A percentile compares a stretch with the other conserved stretches of the same genome.
Conservation (phyloP, 2,888 invertebrate genomes). For the Vandiemenella viatica region DNA sequence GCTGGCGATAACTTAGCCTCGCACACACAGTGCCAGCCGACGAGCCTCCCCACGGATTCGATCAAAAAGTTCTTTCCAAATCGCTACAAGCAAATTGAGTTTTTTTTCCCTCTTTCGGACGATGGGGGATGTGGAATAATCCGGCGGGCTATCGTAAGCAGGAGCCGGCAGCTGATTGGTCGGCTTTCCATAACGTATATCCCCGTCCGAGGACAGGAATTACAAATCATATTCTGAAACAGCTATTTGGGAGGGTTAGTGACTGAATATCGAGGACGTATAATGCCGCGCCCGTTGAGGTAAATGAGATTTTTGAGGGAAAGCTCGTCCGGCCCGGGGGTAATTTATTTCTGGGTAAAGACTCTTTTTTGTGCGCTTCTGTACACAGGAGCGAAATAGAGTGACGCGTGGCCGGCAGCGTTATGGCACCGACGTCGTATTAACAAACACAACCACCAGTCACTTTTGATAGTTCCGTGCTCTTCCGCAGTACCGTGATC, state of each 20-base stretch:
- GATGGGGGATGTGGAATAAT: background rate
- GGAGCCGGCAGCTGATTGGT: background rate
- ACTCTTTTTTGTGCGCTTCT: background rate
- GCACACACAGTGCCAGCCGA: background rate
- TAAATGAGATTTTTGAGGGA: background rate
- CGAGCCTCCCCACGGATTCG: background rate
- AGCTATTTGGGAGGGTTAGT: background rate
- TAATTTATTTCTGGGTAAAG: background rate
- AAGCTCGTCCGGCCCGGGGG: background rate
- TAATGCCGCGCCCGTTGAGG: background rate
- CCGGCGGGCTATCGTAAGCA: background rate
- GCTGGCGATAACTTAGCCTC: background rate
- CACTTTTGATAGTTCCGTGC: no score
- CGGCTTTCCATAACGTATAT: background rate
- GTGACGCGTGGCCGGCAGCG: no score
- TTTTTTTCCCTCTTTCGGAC: background rate
- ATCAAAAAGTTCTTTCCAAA: background rate
- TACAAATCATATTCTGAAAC: background rate
- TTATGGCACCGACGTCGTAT: no score
- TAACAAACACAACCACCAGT: no score
- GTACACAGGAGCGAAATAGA: no score
- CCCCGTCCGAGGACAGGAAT: background rate
- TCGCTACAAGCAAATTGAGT: background rate
- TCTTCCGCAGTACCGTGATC: no score
- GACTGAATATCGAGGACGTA: background rate